Conservation (phyloP, 2,797 vertebrate species). For the Pangasius larnaudii region DNA sequence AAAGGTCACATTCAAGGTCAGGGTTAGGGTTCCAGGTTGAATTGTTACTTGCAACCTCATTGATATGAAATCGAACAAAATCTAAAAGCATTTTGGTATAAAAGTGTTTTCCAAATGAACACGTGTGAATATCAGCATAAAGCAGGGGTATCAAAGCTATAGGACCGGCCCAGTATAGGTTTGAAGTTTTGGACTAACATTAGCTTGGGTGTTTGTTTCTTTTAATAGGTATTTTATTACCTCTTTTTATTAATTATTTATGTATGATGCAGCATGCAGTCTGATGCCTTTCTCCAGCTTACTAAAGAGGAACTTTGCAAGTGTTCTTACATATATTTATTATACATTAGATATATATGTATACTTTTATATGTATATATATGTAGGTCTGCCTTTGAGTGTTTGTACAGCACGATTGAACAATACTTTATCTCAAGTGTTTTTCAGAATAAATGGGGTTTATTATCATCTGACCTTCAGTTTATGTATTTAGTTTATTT, state of each 20-base stretch:
- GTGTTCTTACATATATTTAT: no score
- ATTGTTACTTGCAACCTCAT: background rate
- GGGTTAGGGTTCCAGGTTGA: background rate
- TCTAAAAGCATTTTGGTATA: background rate
- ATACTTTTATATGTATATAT: no score
- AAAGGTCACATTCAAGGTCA: background rate
- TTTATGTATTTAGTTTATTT: conserved; percentile 35
- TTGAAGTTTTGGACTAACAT: background rate
- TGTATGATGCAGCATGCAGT: background rate
- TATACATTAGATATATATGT: no score
- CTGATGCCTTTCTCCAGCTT: no score
- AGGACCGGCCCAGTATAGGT: background rate
- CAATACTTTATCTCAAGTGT: conserved; percentile 27
- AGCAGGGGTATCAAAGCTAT: background rate
- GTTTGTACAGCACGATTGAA: conserved; percentile 10
- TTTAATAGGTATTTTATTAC: no score
- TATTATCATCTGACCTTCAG: conserved; percentile 43
- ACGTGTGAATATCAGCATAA: background rate
- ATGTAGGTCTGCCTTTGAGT: background rate
- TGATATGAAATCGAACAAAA: background rate
- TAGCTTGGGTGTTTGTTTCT: no score
- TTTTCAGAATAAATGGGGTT: conserved; percentile 35
- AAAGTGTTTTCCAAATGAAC: background rate
- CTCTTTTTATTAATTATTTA: background rate
- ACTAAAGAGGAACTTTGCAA: no score